Evolutionary conservation across 2,113 vertebrate genomes (phyloP).

Genomic region (Antennarius striatus): DNA sequence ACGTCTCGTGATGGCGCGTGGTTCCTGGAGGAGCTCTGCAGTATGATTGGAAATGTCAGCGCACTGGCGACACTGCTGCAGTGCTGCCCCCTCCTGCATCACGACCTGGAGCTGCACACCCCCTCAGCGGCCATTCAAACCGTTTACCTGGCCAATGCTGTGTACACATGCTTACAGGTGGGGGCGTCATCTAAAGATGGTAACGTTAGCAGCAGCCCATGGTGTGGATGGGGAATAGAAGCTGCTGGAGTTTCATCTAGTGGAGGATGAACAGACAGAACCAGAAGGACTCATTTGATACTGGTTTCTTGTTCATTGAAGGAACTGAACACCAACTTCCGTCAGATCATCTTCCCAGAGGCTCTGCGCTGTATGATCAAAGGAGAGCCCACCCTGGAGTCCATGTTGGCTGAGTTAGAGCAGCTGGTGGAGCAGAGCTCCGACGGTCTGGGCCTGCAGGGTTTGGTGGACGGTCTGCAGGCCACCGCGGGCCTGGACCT

Average conservation of each 20-base stretch:
- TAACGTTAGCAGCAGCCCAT: not conserved
- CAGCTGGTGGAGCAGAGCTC: constrained; percentile 93
- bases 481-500: constrained; percentile 87
- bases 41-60: constrained; percentile 94
- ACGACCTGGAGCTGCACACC: constrained; percentile 91
- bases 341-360: constrained; percentile 98
- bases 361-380: constrained; percentile 95
- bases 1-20: constrained; percentile 94
- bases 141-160: constrained; percentile 91
- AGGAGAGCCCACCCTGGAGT: constrained; percentile 92
- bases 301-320: constrained; percentile 48
- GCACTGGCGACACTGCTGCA: constrained; percentile 91
- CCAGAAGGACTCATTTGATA: not conserved
- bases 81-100: constrained; percentile 89
- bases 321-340: constrained; percentile 98
- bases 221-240: no score
- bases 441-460: constrained; percentile 89
- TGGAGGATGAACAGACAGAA: no score
- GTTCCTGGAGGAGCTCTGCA: constrained; percentile 98
- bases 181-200: no score
- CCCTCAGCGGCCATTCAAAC: constrained; percentile 87
- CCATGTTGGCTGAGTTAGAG: constrained; percentile 92
- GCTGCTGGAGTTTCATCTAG: not conserved
- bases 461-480: constrained; percentile 88
- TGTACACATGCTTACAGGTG: constrained; percentile 96